Base-by-base conservation (phyloP, 2,797 vertebrate species). In the Ambastaia sidthimunki region DNA sequence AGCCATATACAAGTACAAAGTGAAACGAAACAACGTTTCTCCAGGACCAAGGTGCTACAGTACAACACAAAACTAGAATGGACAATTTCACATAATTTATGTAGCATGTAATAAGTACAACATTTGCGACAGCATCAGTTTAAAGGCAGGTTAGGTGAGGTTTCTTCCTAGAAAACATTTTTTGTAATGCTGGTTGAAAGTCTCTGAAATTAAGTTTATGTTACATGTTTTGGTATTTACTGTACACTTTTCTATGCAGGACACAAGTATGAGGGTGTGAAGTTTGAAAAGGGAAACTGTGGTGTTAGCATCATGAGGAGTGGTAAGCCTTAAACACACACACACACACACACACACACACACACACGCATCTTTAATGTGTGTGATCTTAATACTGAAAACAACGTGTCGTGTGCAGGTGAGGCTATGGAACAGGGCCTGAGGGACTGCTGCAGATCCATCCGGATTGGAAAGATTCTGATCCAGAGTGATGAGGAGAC, bases 401-500 rank as follows among this genome's bases (percentile, higher is more conserved):
- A n/a, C n/a, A n/a, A n/a, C n/a, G 11, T 63, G 21, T 63, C 70
- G 71, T 55, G 12, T 41, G 25, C 85, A 98, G 97, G 97, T 37
- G 97, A 99, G 88, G 98, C 97, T 13, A 99, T 98, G 97, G 97
- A 99, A 77, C 97, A 98, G 88, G 97, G 97, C 16, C 91, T 99
- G 72, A 89, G 97, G 16, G 98, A 99, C 79, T 99, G 97, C 92
- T 99, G 97, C 78, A 90, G 97, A 31, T 95, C 94, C 2, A 99
- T 99, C 85, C 95, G 97, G 80, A 99, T 99, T 0, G 97, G 97
- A 23, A 99, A 99, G 85, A 99, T 99, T 90, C 94, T 98, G 85
- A 99, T 99, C 86, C 97, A 98, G 92, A 99, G 97, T 0, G 97
- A 99, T 0, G 97, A 99, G 89, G 98, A 99, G 88, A 99, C 97